Percentiles rank a stretch among this genome's conserved stretches.
Evolutionary conservation across 1,140 invertebrate genomes (phyloP).

Genomic region (Laupala kohalensis): DNA sequence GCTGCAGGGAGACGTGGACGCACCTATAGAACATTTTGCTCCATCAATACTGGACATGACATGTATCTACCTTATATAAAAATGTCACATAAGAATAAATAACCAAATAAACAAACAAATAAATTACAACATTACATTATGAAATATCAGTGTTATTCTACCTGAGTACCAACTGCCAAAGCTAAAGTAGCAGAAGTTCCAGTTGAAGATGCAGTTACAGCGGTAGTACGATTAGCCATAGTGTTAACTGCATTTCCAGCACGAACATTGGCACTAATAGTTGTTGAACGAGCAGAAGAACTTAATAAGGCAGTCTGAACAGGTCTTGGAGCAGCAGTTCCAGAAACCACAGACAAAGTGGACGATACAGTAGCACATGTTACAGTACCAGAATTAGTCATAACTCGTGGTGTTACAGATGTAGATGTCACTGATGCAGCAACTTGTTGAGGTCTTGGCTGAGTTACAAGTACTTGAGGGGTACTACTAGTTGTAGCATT

Average conservation of each 20-base stretch:
- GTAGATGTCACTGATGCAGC: not conserved
- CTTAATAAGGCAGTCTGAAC: not conserved
- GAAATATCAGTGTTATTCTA: not conserved
- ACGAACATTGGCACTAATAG: not conserved
- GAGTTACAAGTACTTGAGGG: not conserved
- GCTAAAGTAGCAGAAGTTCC: not conserved
- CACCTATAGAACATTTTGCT: not conserved
- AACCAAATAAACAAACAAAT: not conserved
- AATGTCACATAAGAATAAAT: not conserved
- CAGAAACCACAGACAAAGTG: not conserved
- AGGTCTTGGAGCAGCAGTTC: not conserved
- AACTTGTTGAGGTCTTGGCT: not conserved
- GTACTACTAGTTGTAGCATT: too few relatives aligned
- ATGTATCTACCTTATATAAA: not conserved
- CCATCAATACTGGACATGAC: too few relatives aligned
- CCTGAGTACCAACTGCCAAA: not conserved
- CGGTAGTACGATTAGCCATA: not conserved
- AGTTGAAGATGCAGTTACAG: not conserved
- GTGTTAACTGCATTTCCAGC: not conserved
- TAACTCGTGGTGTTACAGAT: not conserved
- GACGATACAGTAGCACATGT: not conserved
- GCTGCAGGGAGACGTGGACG: not conserved
- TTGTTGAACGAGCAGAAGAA: not conserved
- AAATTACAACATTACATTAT: not conserved
- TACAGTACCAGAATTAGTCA: not conserved